Base-by-base conservation (phyloP, 1,140 invertebrate species). In the Drosophila pandora region DNA sequence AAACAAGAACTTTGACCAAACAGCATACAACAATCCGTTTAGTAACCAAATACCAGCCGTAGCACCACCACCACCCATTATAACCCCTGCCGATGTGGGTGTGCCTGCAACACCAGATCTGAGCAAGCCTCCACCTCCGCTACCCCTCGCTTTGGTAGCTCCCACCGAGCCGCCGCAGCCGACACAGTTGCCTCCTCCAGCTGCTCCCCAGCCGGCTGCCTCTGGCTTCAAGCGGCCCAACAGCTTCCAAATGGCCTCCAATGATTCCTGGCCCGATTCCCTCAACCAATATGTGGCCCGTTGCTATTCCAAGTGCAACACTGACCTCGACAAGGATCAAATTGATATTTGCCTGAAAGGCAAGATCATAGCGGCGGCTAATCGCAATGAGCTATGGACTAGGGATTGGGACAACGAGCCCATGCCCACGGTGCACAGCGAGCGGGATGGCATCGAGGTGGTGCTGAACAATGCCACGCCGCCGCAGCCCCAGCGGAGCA, bases 401-500 rank as follows among this genome's bases (percentile, higher is more conserved):
- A 97, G 97, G 81, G 96, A 99, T 93, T 99, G 98, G 98, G 95
- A 95, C 70, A 95, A 94, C 68, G 97, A 99, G 91, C 96, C 97
- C 21, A 93, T 99, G 64, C 97, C 97, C 2, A 96, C 95, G 90
- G 95, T 96, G 32, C 94, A 96, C 79, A 96, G 95, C 87, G 95
- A 96, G 90, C 92, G 95, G 28, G 94, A 95, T 93, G 94, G 93
- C 67, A 94, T 95, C 17, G 83, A 90, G 53, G 84, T 91, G 52
- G 84, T 90, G 28, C 47, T 90, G 1, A 84, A 54, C 47, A 74
- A 78, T 65, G 59, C 68, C 7, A 47, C 76, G 5, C 70, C 74
- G 1, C 62, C 90, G 10, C 77, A 41, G 41, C 83, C 62, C 25
- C 78, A 88, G 32, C 65, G 76, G 3, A 90, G 76, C 23, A 80